These are phyloP conservation scores for Pelochelys cantorii DNA, from an alignment of 2,797 vertebrate genomes.

Conservation along the genomic window DNA sequence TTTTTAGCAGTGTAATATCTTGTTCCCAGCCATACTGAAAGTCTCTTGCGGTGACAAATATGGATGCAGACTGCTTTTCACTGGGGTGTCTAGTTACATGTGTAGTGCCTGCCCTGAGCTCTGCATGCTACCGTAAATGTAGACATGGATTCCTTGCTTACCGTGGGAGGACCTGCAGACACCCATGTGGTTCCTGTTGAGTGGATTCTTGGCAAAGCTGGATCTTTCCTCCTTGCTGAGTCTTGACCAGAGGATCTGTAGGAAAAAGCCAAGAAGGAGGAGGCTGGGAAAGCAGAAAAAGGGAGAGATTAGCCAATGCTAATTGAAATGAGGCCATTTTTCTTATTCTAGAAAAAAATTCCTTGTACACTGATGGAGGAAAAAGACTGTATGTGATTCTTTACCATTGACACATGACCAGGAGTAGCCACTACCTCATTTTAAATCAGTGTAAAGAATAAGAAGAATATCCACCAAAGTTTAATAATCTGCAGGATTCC, in stretches of 20 bases:
- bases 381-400: background rate
- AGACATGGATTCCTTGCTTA: no score
- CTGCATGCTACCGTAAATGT: no score
- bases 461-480: background rate
- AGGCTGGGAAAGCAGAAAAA: background rate
- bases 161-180: background rate
- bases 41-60: no score
- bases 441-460: background rate
- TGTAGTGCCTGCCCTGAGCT: no score
- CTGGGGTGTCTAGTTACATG: no score
- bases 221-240: background rate
- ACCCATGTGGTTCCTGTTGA: background rate
- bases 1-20: no score
- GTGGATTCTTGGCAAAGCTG: background rate
- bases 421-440: background rate
- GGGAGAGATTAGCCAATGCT: background rate
- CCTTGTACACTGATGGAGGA: background rate
- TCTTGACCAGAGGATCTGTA: background rate
- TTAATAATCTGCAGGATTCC: background rate
- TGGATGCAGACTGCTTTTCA: no score
- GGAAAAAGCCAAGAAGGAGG: background rate
- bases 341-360: background rate
- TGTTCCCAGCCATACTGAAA: no score
- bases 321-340: background rate
- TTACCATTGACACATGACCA: background rate